These are phyloP conservation scores for Drosophila glabriapex DNA, from an alignment of 2,888 invertebrate species.

Conservation along the genomic window DNA sequence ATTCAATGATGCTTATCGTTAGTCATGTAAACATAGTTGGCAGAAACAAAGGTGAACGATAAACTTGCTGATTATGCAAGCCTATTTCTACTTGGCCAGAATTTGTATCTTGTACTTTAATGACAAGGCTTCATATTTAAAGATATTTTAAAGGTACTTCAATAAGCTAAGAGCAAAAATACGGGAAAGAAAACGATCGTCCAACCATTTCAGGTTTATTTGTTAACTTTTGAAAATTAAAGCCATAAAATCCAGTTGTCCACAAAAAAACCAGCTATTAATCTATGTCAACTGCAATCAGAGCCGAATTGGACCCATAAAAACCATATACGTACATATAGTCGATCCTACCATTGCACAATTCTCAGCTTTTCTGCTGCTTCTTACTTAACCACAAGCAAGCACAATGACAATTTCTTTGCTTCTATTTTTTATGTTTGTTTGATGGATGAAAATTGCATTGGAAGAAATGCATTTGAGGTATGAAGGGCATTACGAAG, in stretches of 20 bases:
- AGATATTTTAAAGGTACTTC: neutral
- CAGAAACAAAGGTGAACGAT: constrained; percentile 16
- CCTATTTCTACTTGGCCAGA: neutral
- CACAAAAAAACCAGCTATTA: neutral
- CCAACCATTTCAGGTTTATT: neutral
- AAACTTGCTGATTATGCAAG: constrained; percentile 7
- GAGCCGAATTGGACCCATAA: neutral
- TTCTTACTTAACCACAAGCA: neutral
- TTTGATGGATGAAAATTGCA: constrained; percentile 42
- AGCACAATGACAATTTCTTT: constrained; percentile 11
- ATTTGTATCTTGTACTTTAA: neutral
- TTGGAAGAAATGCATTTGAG: constrained; percentile 31
- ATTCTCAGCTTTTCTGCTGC: neutral
- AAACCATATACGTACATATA: neutral
- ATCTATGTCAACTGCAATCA: neutral
- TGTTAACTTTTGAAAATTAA: neutral
- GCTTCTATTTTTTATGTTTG: neutral
- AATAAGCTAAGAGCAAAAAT: neutral
- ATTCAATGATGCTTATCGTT: constrained; percentile 37
- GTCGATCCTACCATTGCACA: neutral
- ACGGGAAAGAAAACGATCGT: neutral
- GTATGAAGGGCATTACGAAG: constrained; percentile 36
- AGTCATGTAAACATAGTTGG: constrained; percentile 9
- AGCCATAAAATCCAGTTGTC: neutral
- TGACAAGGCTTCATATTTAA: neutral